Conservation (phyloP, 2,888 invertebrate genomes). For the Punctoribates punctum region DNA sequence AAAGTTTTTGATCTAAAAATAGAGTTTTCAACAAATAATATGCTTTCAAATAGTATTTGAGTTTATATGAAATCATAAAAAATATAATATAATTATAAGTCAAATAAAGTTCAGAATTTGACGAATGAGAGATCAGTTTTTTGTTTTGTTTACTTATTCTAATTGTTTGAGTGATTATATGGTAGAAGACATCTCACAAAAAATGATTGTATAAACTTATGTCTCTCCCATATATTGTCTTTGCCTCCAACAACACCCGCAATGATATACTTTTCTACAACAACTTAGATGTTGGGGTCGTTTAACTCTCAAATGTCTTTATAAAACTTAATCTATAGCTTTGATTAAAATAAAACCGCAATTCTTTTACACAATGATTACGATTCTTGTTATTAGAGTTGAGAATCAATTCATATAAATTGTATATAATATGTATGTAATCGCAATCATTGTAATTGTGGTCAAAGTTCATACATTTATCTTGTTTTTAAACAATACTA, state of each 20-base stretch:
- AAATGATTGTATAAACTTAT: not conserved
- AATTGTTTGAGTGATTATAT: conserved; percentile 24
- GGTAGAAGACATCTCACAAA: not conserved
- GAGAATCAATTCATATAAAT: not conserved
- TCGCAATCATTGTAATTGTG: not conserved
- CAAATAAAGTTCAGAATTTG: not conserved
- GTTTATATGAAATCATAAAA: not conserved
- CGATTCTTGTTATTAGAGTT: not conserved
- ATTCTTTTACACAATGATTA: not conserved
- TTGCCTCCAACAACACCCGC: conserved; percentile 28
- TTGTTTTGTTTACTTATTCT: conserved; percentile 11
- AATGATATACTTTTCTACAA: conserved; percentile 20
- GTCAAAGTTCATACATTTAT: not conserved
- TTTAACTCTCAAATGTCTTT: conserved; percentile 26
- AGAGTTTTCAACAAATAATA: too few species aligned
- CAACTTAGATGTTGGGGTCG: conserved; percentile 16
- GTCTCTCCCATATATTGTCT: conserved; percentile 6
- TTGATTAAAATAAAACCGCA: conserved; percentile 1
- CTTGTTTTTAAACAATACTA: too few species aligned
- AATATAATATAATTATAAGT: conserved; percentile 1
- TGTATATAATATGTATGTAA: not conserved
- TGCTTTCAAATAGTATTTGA: too few species aligned
- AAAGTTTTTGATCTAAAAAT: too few species aligned
- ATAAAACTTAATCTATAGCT: conserved; percentile 18
- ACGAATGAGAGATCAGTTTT: not conserved